Evolutionary conservation across 2,888 invertebrate species (phyloP), one percentile per base, ranked within the genome.

Genomic region (Pristionchus arcanus): DNA sequence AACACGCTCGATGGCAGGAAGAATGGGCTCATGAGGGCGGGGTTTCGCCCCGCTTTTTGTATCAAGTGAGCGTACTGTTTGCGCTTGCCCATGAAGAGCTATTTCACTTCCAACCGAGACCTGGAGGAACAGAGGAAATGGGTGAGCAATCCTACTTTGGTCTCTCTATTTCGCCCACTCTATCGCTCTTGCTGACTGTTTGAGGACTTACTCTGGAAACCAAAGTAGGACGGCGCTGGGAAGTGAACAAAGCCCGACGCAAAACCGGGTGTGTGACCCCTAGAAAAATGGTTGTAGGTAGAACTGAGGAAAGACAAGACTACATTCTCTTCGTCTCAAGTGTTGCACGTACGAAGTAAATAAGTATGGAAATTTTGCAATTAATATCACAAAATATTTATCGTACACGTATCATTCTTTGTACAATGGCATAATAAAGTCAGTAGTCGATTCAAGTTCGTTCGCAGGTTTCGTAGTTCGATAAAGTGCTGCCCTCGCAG

Each of bases 401-500:
- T 83, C 31, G 4, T 49, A 53, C 55, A 28, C 55, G 53, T 55
- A 53, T 83, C 16, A 28, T 5, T 53, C 11, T 83, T 83, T 49
- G 55, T 83, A 83, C 83, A 4, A 42, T 21, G 19, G 37, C 68
- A 11, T 28, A 19, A 37, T 21, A 37, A 74, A 74, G 25, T 74
- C 37, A 74, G 34, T 71, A 16, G 19, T 74, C 74, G 42, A 74
- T 74, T 71, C 74, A 74, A 4, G 21, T 7, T 21, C 21, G 74
- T 19, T 74, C 74, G 53, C 81, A 81, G 28, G 49, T 81, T 28
- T 49, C 81, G 53, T 53, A 49, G 59, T 63, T 31, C 21, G 84
- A 59, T 4, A 85, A 21, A 9, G 87, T 68, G 28, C 42, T 42
- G 68, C 87, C 87, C 68, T 87, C 87, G 34, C 87, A 87, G 49